Base-by-base conservation (phyloP, 2,113 vertebrate species). In the Okapia johnstoni region DNA sequence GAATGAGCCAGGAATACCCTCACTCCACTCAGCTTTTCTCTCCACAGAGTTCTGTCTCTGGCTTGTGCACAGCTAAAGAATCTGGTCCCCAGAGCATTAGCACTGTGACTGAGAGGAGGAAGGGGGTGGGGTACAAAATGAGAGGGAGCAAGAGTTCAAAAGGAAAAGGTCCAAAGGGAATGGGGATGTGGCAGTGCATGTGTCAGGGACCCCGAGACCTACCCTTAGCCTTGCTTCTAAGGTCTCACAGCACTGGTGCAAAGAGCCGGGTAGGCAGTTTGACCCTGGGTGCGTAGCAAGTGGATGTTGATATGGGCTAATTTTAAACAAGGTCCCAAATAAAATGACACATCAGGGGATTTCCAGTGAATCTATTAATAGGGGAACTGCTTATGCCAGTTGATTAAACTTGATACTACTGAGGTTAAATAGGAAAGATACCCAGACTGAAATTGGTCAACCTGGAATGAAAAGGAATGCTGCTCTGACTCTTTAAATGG, bases 281-380 rank as follows among this genome's bases (percentile, higher is more conserved):
- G 85, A 16, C 16, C 81, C 81, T 26, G 16, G 48, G 33, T 55
- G 3, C 14, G 13, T 33, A n/a, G 11, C 25, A 57, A 16, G 85
- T 48, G 7, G 55, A 30, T 81, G n/a, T 8, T 50, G 58, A 54
- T 2, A 13, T 9, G n/a, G 60, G 8, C 15, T 88, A n/a, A 70
- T 91, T 97, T 88, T 50, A 88, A 91, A 88, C 25, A 58, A 91
- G 83, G 55, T 86, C 80, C 21, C 48, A 48, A 85, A 61, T 36
- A 80, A 83, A 88, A 85, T 81, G 21, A 85, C 21, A 46, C 7
- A 84, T 28, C n/a, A 48, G 66, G 63, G 93, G 54, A 85, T 92
- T 81, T 77, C 87, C 58, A 76, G 94, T 21, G 66, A 85, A 36
- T 79, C 57, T 96, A 81, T 87, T 73, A 85, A 66, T 46, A 94